Evolutionary conservation across 2,888 invertebrate species (phyloP), one percentile per base, ranked within the genome.

Genomic region (Drosophila lutescens): DNA sequence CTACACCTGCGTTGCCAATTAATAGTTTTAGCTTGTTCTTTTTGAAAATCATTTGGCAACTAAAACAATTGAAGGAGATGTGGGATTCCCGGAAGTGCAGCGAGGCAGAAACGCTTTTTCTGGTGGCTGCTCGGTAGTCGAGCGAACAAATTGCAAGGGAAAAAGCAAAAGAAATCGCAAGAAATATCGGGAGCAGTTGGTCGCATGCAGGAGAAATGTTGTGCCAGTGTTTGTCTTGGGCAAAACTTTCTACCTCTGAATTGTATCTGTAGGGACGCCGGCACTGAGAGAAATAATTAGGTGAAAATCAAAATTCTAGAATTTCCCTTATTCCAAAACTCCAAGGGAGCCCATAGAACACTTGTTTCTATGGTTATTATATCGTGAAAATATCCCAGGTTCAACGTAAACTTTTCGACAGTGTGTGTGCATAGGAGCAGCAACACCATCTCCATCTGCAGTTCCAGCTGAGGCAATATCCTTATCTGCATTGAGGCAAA

Each of bases 401-500:
- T 20, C 26, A 26, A 26, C 7, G 3, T 26, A 26, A 5, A 26
- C 4, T 53, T 53, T 38, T 8, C 12, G 43, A 1, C 38, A 9
- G 34, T 59, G 46, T 68, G 23, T 65, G 36, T 65, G 56, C 57
- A 38, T 17, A 43, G 40, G 26, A 34, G 8, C 34, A 51, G 51
- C 32, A 20, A 15, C 54, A 23, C 32, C 20, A 59, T 59, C 34
- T 49, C 34, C 34, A 66, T 72, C 76, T 65, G 61, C 79, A 72
- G 65, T 62, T 38, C 36, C 74, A 74, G 70, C 79, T 84, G 77
- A 67, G 66, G 75, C 67, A 78, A 77, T 77, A 79, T 86, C 82
- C 86, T 89, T 88, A 88, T 88, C 89, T 88, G 89, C 89, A 88
- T 78, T 86, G 82, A 79, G 77, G 79, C 80, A 62, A 76, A 79